Evolutionary conservation across 1,140 invertebrate genomes (phyloP).

Genomic region (Pseudomyrmex gracilis): DNA sequence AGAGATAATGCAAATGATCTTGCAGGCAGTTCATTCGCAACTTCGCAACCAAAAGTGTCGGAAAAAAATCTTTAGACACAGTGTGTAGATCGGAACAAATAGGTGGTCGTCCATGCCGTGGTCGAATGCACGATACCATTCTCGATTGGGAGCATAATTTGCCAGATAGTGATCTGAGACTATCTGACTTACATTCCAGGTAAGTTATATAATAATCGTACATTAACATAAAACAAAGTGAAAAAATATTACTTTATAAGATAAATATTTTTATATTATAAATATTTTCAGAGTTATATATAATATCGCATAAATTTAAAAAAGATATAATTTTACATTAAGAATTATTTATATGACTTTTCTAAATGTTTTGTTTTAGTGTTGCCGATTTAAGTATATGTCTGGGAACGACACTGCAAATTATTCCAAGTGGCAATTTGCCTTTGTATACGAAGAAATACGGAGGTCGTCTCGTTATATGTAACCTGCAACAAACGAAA

Average conservation of each 20-base stretch:
- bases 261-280: no score
- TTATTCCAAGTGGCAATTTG: conserved; percentile 97
- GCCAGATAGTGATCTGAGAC: conserved; percentile 94
- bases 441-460: conserved; percentile 95
- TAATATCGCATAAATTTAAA: no score
- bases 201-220: conserved; percentile 81
- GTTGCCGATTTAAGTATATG: conserved; percentile 96
- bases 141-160: conserved; percentile 99
- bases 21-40: conserved; percentile 93
- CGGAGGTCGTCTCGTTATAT: conserved; percentile 95
- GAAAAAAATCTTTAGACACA: conserved; percentile 94
- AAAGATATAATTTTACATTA: no score
- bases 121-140: conserved; percentile 95
- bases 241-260: no score
- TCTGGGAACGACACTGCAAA: conserved; percentile 98
- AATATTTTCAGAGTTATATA: no score
- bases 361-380: conserved; percentile 82
- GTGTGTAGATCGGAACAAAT: conserved; percentile 89
- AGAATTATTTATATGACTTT: no score
- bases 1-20: conserved; percentile 66
- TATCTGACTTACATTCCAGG: conserved; percentile 95
- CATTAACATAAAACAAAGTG: not conserved
- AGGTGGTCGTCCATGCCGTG: conserved; percentile 91
- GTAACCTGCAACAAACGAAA: conserved; percentile 99
- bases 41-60: conserved; percentile 94